Evolutionary conservation across 2,797 vertebrate genomes (phyloP), one percentile per base, ranked within the genome.

Genomic region (Borostomias antarcticus): DNA sequence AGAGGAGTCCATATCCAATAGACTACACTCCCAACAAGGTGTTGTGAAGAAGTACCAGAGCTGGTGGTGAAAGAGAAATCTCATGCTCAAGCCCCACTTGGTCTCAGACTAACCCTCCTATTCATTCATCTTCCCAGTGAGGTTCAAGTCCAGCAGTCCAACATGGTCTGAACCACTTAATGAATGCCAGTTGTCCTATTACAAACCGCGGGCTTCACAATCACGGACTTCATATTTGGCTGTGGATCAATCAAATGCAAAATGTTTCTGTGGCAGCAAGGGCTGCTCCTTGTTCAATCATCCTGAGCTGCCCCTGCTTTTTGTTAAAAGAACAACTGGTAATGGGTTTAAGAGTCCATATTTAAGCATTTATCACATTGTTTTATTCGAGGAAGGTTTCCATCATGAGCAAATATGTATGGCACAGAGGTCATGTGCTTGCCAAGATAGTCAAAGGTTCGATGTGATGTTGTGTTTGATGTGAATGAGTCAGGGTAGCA

Each of bases 101-200:
- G 79, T 85, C 80, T 73, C 56, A 21, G 73, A 69, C 58, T 68
- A 80, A 78, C 70, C 48, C 26, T 28, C 58, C 40, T 15, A 69
- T 80, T 88, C 84, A 79, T 85, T 82, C 78, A 81, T 88, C 86
- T 81, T 81, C 58, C 7, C 57, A 2, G 70, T 81, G 81, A 88
- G 72, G 61, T 54, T 37, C 52, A 47, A 64, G 77, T 81, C 62
- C 66, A 64, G n/a, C n/a, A 50, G 48, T 64, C 26, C 32, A 58
- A 59, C 43, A 82, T 48, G 32, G 68, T 77, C 72, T 76, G 62
- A 64, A 60, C 66, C 61, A 40, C 64, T 78, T 92, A 91, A 93
- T 91, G 86, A 87, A 89, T 86, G 77, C 87, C 92, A 93, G 91
- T 92, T 91, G 90, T 86, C 82, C 58, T 56, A 73, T 35, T 11